Percentiles rank a stretch among this genome's conserved stretches.
Evolutionary conservation across 37 sponge, comb jelly and placozoan species (phyloP).

Genomic region (Spongilla lacustris): DNA sequence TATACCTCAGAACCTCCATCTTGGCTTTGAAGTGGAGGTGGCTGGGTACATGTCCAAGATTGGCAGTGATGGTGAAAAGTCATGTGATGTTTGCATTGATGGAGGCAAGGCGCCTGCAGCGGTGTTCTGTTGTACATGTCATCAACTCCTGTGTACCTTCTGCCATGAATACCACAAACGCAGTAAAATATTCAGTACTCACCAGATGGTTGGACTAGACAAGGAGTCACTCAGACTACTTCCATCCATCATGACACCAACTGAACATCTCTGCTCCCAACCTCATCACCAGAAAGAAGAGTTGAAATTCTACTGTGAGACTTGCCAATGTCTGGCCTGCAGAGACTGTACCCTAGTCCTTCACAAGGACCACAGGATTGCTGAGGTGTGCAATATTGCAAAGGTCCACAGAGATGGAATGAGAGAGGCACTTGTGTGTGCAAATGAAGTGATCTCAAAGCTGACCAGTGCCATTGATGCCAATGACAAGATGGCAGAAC

Average conservation of each 20-base stretch:
- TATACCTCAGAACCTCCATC: not conserved
- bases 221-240: not conserved
- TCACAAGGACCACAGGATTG: not conserved
- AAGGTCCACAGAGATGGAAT: not conserved
- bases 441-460: not conserved
- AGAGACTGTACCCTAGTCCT: not conserved
- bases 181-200: not conserved
- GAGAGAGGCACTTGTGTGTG: not conserved
- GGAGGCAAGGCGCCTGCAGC: not conserved
- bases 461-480: not conserved
- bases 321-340: not conserved
- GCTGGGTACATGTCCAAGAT: not conserved
- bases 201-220: not conserved
- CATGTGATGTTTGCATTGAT: slow-evolving; percentile 11
- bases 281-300: not conserved
- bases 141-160: not conserved
- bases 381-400: not conserved
- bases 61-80: not conserved
- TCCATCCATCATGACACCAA: not conserved
- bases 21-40: slow-evolving; percentile 14
- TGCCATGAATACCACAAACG: not conserved
- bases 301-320: slow-evolving; percentile 16
- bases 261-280: not conserved
- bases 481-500: not conserved
- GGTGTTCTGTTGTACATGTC: slow-evolving; percentile 7